Conservation (phyloP, 2,888 invertebrate genomes). For the Sicus ferrugineus region DNA sequence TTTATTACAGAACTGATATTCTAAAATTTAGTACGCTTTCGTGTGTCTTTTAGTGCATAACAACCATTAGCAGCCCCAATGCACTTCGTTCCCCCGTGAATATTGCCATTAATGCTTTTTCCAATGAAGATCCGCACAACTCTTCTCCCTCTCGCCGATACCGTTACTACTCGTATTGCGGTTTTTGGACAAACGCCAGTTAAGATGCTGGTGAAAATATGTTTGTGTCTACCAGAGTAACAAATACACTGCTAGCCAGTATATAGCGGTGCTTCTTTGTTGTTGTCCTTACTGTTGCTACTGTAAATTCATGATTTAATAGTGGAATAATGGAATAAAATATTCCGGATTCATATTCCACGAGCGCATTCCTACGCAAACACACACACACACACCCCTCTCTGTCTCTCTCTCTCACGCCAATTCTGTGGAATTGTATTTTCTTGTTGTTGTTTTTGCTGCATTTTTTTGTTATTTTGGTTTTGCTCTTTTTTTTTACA, state of each 20-base stretch:
- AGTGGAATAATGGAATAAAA: too few relatives aligned
- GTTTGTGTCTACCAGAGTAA: not conserved
- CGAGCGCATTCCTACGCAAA: too few relatives aligned
- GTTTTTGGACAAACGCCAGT: not conserved
- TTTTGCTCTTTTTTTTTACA: too few relatives aligned
- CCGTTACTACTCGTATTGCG: not conserved
- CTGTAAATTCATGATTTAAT: not conserved
- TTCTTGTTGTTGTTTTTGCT: too few relatives aligned
- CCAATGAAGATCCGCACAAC: not conserved
- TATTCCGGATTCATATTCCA: too few relatives aligned
- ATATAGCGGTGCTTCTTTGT: not conserved
- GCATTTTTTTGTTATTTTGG: too few relatives aligned
- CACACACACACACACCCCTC: too few relatives aligned
- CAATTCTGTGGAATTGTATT: too few relatives aligned
- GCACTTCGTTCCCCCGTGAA: not conserved
- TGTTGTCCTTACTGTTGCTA: not conserved
- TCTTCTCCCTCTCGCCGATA: too few relatives aligned
- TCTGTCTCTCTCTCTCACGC: too few relatives aligned
- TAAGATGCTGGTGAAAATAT: not conserved
- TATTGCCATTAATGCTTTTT: not conserved
- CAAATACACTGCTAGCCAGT: not conserved
- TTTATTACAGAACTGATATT: constrained; percentile 33
- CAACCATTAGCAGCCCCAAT: not conserved
- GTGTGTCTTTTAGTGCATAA: not conserved
- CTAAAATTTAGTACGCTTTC: constrained; percentile 27